Percentiles rank a stretch among this genome's conserved stretches.
phyloP scores from a whole-genome alignment of 1,140 invertebrate species.

The Diabrotica undecimpunctata region DNA sequence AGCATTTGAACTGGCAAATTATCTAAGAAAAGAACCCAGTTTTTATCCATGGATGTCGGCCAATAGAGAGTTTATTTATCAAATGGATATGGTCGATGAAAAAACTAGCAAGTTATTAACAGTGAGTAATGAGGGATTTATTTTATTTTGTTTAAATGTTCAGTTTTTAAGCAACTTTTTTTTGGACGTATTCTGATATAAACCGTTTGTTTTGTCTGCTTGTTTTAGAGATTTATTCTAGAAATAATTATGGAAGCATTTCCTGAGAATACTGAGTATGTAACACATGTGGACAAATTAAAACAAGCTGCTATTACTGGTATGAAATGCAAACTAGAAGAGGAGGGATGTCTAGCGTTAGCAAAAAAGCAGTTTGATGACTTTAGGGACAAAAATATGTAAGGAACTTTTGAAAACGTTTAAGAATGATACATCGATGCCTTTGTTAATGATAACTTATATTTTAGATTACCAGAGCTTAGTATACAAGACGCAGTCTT shows the following conservation, averaged over 20 bases:
- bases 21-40: slow-evolving; percentile 59
- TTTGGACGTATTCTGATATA: too few species aligned
- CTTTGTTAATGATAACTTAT: not conserved
- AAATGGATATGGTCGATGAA: slow-evolving; percentile 46
- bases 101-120: slow-evolving; percentile 27
- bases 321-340: slow-evolving; percentile 52
- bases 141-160: not conserved
- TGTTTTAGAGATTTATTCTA: slow-evolving; percentile 8
- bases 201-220: too few species aligned
- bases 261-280: slow-evolving; percentile 30
- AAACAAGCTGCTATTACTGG: slow-evolving; percentile 46
- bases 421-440: not conserved
- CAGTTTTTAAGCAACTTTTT: not conserved
- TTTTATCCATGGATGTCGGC: slow-evolving; percentile 67
- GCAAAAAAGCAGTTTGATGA: slow-evolving; percentile 39
- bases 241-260: slow-evolving; percentile 1
- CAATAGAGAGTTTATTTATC: slow-evolving; percentile 52
- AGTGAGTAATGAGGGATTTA: not conserved
- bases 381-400: slow-evolving; percentile 8
- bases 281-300: slow-evolving; percentile 42
- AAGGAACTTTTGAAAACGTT: slow-evolving; percentile 3
- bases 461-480: slow-evolving; percentile 23
- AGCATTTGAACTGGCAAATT: slow-evolving; percentile 58
- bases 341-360: slow-evolving; percentile 48
- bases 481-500: slow-evolving; percentile 23